Evolutionary conservation across 2,888 invertebrate genomes (phyloP).

Genomic region (Caenorhabditis drosophilae): DNA sequence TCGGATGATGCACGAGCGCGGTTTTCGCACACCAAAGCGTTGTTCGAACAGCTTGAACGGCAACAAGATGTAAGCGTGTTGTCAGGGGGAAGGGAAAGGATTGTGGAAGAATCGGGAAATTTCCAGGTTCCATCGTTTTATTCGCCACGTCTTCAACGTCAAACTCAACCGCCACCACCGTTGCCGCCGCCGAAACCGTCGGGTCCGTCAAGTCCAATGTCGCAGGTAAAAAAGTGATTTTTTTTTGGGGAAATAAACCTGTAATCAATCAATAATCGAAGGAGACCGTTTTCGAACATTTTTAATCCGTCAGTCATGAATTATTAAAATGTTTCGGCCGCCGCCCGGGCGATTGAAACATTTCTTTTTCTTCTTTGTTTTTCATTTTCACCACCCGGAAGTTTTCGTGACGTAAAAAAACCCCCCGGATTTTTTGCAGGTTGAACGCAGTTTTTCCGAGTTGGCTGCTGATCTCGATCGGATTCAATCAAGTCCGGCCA

Average conservation of each 20-base stretch:
- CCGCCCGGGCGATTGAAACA: too few relatives aligned
- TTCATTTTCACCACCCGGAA: not conserved
- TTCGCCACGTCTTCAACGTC: slow-evolving; percentile 64
- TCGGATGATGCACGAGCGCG: slow-evolving; percentile 62
- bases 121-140: slow-evolving; percentile 64
- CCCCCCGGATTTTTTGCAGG: slow-evolving; percentile 36
- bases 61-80: slow-evolving; percentile 48
- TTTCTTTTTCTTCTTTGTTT: slow-evolving; percentile 9
- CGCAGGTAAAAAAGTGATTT: slow-evolving; percentile 38
- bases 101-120: too few relatives aligned
- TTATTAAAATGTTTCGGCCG: too few relatives aligned
- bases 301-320: too few relatives aligned
- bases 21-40: slow-evolving; percentile 67
- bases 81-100: too few relatives aligned
- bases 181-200: slow-evolving; percentile 43
- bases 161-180: slow-evolving; percentile 58
- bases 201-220: slow-evolving; percentile 56
- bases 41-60: slow-evolving; percentile 67
- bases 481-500: slow-evolving; percentile 44
- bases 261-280: too few relatives aligned
- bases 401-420: slow-evolving; percentile 2
- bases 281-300: too few relatives aligned
- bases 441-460: slow-evolving; percentile 63
- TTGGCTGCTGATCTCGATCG: slow-evolving; percentile 64
- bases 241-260: too few relatives aligned